Percentiles rank a stretch among this genome's conserved stretches.
Conservation (phyloP, 2,113 vertebrate species). For the Bambusicola thoracicus region DNA sequence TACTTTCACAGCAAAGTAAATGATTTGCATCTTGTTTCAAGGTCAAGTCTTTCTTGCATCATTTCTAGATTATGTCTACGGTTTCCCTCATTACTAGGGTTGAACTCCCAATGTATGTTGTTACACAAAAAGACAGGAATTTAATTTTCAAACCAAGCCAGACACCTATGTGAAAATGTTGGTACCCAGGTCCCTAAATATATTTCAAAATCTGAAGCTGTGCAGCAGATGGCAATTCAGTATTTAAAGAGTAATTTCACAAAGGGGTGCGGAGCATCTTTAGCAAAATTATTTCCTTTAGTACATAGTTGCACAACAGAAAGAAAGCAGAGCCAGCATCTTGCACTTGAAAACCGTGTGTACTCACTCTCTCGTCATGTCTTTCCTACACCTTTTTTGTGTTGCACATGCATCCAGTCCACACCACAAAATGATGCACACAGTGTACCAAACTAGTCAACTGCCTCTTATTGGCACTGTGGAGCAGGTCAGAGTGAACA, state of each 20-base stretch:
- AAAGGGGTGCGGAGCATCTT: not conserved
- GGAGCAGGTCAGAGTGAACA: not conserved
- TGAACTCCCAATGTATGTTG: not conserved
- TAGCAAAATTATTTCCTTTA: slow-evolving; percentile 44
- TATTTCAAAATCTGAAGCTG: not conserved
- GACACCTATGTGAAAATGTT: slow-evolving; percentile 8
- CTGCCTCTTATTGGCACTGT: not conserved
- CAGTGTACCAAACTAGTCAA: not conserved
- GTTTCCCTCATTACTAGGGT: not conserved
- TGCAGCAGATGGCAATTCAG: slow-evolving; percentile 47
- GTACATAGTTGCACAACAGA: slow-evolving; percentile 27
- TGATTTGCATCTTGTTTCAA: not conserved
- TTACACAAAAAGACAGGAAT: not conserved
- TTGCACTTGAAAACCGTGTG: not conserved
- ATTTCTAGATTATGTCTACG: not conserved
- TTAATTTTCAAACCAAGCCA: not conserved
- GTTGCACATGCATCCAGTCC: not conserved
- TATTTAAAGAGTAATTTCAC: slow-evolving; percentile 16
- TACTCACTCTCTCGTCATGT: not conserved
- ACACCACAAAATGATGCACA: no score
- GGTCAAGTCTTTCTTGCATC: not conserved
- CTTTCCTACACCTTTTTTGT: not conserved
- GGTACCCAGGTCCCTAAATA: slow-evolving; percentile 20
- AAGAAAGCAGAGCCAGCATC: slow-evolving; percentile 32
- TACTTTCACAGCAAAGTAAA: not conserved